These are phyloP conservation scores for Lamprologus sp. DNA, from an alignment of 2,113 vertebrate species.

Conservation along the genomic window DNA sequence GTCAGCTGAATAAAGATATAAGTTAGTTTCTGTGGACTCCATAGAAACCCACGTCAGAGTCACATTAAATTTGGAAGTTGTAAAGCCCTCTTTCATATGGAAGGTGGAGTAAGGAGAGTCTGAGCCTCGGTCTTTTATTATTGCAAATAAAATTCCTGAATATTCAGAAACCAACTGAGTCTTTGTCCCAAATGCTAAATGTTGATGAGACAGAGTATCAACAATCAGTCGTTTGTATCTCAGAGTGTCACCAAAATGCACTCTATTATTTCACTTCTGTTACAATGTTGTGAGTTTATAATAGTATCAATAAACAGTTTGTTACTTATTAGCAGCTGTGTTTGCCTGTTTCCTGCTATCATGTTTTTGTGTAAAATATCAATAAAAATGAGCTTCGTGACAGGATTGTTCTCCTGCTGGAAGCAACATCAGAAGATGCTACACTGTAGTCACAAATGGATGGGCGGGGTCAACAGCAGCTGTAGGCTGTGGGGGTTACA, in stretches of 20 bases:
- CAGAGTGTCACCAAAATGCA: neutral
- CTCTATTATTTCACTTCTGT: neutral
- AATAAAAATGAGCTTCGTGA: neutral
- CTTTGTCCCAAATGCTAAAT: neutral
- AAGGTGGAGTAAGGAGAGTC: neutral
- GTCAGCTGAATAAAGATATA: neutral
- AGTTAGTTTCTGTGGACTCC: neutral
- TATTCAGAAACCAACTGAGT: fast-evolving
- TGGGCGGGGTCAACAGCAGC: neutral
- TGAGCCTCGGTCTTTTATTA: neutral
- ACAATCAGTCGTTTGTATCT: neutral
- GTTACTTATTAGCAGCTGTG: neutral
- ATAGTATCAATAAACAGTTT: fast-evolving
- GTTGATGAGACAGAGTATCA: neutral
- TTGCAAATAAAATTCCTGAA: neutral
- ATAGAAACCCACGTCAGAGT: neutral
- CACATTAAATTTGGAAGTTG: neutral
- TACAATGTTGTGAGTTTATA: neutral
- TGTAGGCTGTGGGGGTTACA: fast-evolving
- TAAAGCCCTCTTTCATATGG: neutral
- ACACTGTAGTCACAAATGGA: neutral
- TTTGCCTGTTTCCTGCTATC: neutral
- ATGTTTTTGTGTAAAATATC: neutral
- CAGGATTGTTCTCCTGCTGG: neutral
- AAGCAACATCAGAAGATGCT: neutral